Percentiles rank a stretch among this genome's conserved stretches.
phyloP scores from a whole-genome alignment of 1,140 invertebrate genomes.

The Anastatus disparis region DNA sequence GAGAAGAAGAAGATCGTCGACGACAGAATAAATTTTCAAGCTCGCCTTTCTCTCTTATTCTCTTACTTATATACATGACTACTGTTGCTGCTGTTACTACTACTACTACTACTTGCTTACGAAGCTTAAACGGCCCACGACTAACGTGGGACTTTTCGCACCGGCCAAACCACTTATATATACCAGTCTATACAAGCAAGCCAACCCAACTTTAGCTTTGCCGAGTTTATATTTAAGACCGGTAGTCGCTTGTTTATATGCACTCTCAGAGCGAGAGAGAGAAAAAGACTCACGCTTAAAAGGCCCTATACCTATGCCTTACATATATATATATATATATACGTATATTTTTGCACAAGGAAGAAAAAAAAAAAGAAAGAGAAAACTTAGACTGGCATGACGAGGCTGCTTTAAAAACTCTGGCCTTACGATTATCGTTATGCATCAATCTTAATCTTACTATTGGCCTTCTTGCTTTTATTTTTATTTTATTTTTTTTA shows the following conservation, averaged over 20 bases:
- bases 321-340: too few relatives aligned
- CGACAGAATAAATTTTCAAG: slow-evolving; percentile 20
- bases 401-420: not conserved
- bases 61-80: too few relatives aligned
- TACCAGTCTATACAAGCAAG: too few relatives aligned
- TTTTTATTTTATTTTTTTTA: not conserved
- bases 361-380: too few relatives aligned
- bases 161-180: slow-evolving; percentile 33
- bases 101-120: too few relatives aligned
- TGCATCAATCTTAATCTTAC: not conserved
- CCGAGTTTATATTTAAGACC: slow-evolving; percentile 53
- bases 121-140: slow-evolving; percentile 29
- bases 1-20: not conserved
- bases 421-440: slow-evolving; percentile 8
- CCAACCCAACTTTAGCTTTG: too few relatives aligned
- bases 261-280: too few relatives aligned
- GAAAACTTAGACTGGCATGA: not conserved
- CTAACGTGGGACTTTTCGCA: slow-evolving; percentile 37
- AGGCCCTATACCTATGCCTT: slow-evolving; percentile 39
- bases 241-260: slow-evolving; percentile 54
- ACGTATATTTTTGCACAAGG: too few relatives aligned
- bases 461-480: too few relatives aligned
- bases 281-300: slow-evolving; percentile 50
- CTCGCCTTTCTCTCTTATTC: too few relatives aligned
- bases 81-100: too few relatives aligned